Evolutionary conservation across 1,140 invertebrate genomes (phyloP), one percentile per base, ranked within the genome.

Genomic region (Camponotus pennsylvanicus): DNA sequence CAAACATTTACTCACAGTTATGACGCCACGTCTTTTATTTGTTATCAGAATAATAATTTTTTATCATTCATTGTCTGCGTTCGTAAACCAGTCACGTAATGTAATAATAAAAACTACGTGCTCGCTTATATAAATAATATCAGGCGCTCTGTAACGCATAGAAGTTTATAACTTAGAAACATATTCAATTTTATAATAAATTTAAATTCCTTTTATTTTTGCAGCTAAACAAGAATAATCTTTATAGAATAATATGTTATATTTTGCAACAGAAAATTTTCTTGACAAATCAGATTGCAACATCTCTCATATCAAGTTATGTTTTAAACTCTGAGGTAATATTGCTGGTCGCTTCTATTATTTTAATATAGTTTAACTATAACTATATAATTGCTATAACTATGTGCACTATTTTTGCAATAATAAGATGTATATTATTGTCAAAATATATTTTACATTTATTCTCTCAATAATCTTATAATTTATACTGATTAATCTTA

Each of bases 401-500:
- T 61, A 4, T 3, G 6, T 7, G 3, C 7, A 18, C 15, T 0
- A 15, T 49, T 11, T 49, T 18, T 34, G 15, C 1, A 66, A 8
- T 15, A 11, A 40, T 13, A 37, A n/a, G 15, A 40, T 37, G 57
- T 40, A 57, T 57, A 75, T 59, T 52, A 32, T 40, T 70, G 8
- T 49, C 49, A 21, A 49, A 21, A 32, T 49, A 27, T 69, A 69
- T 21, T 15, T 21, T 37, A 73, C 8, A 13, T n/a, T 37, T 57
- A 13, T 57, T 55, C 8, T 73, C 4, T 40, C 15, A 40, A n/a
- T 37, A n/a, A 55, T 37, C 15, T 73, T 37, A 37, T 0, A 73
- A 57, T 34, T 57, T 52, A 71, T 0, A 40, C 7, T 73, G 15
- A 59, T 27, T 40, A 57, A 45, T 70, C n/a, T 75, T 18, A 76